These are phyloP conservation scores for Gopherus flavomarginatus DNA, from an alignment of 2,113 vertebrate species.

Conservation along the genomic window DNA sequence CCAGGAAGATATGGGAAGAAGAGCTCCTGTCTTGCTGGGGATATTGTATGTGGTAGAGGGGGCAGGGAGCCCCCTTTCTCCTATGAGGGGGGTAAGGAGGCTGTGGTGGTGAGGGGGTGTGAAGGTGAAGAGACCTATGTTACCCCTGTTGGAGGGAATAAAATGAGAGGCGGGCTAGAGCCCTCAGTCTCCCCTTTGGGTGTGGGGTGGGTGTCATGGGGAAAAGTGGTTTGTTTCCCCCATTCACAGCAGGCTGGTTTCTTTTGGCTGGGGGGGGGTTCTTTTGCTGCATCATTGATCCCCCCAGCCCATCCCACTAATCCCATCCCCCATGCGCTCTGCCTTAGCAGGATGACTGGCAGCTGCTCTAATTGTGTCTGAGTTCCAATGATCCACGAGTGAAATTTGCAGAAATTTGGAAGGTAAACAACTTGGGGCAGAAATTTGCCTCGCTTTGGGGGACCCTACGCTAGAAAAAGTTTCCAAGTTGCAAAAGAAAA, in stretches of 20 bases:
- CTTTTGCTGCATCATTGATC: accelerated
- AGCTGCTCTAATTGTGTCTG: background rate
- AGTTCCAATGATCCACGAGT: slow-evolving; percentile 47
- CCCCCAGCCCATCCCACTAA: accelerated
- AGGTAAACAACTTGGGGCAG: background rate
- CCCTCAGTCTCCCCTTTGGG: background rate
- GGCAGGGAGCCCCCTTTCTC: background rate
- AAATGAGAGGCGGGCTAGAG: background rate
- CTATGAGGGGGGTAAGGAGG: background rate
- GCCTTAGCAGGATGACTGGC: background rate
- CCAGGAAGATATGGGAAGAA: background rate
- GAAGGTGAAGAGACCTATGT: background rate
- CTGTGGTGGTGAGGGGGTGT: background rate
- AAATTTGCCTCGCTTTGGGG: background rate
- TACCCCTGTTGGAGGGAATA: background rate
- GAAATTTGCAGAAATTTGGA: slow-evolving; percentile 46
- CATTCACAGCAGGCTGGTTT: background rate
- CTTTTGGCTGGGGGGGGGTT: background rate
- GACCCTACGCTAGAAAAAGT: slow-evolving; percentile 19
- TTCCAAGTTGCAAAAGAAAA: background rate
- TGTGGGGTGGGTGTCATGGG: background rate
- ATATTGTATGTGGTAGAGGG: background rate
- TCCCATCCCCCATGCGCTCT: accelerated
- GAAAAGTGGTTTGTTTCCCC: background rate
- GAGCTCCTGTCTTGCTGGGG: background rate